Percentiles rank a stretch among this genome's conserved stretches.
Evolutionary conservation across 2,113 vertebrate species (phyloP).

Genomic region (Pyxicephalus adspersus): DNA sequence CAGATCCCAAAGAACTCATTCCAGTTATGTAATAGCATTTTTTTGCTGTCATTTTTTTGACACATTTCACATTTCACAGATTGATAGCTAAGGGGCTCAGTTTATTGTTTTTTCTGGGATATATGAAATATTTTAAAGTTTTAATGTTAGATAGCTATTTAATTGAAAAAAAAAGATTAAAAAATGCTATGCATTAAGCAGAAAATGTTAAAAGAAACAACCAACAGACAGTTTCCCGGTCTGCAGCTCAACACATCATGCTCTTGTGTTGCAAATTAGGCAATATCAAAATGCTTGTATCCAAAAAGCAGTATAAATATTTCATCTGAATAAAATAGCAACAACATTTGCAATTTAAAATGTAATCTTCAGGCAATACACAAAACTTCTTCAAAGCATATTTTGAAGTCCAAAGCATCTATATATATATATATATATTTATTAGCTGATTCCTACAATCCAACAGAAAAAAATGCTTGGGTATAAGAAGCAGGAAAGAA

Average conservation of each 20-base stretch:
- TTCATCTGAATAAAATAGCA: slow-evolving; percentile 41
- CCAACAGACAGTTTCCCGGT: background rate
- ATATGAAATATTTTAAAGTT: background rate
- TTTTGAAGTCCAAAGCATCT: slow-evolving; percentile 36
- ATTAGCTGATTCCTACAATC: slow-evolving; percentile 19
- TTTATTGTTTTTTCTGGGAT: background rate
- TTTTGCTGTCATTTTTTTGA: background rate
- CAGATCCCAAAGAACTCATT: background rate
- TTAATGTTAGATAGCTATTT: background rate
- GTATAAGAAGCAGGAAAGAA: slow-evolving; percentile 8
- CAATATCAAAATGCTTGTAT: slow-evolving; percentile 44
- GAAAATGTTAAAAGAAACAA: background rate
- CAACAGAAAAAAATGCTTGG: background rate
- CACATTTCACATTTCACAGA: background rate
- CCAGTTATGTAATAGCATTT: background rate
- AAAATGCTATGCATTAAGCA: background rate
- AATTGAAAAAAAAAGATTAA: background rate
- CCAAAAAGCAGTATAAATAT: slow-evolving; percentile 48
- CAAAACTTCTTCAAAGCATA: slow-evolving; percentile 39
- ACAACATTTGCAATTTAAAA: slow-evolving; percentile 53
- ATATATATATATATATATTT: slow-evolving; percentile 24
- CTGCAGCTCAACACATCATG: background rate
- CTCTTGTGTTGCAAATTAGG: slow-evolving; percentile 31
- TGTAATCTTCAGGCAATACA: slow-evolving; percentile 46
- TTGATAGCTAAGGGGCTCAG: background rate